phyloP scores from a whole-genome alignment of 2,888 invertebrate genomes.

The Drosophila pseudotalamancana region DNA sequence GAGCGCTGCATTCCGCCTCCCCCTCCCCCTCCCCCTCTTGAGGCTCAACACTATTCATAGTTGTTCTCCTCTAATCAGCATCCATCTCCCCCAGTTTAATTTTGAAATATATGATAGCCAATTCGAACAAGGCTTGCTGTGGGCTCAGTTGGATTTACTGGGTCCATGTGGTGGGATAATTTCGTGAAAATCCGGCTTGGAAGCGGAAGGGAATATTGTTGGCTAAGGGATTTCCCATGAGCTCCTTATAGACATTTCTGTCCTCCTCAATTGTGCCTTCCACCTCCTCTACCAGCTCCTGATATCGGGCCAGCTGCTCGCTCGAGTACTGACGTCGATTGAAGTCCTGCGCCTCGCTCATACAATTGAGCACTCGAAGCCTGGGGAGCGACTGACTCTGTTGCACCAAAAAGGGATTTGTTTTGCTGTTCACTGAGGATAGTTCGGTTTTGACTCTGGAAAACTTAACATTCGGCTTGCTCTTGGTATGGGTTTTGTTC shows the following conservation, averaged over 20 bases:
- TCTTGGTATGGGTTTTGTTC: neutral
- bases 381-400: neutral
- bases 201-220: neutral
- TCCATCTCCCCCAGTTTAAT: slow-evolving; percentile 9
- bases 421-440: neutral
- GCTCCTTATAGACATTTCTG: neutral
- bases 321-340: neutral
- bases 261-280: neutral
- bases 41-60: neutral
- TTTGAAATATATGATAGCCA: slow-evolving; percentile 4
- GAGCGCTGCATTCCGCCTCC: neutral
- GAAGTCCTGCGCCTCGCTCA: slow-evolving; percentile 5
- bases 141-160: slow-evolving; percentile 6
- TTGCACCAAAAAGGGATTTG: neutral
- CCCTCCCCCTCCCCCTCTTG: neutral
- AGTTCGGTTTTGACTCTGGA: neutral
- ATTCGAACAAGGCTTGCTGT: slow-evolving; percentile 3
- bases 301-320: neutral
- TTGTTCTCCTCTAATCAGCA: neutral
- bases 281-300: neutral
- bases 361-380: slow-evolving; percentile 11
- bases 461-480: slow-evolving; percentile 24
- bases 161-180: slow-evolving; percentile 27
- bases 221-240: neutral
- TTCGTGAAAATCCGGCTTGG: neutral